Percentiles rank a stretch among this genome's conserved stretches.
Evolutionary conservation across 64 coral and sea anemone genomes (phyloP).

Genomic region (Pocillopora damicornis): DNA sequence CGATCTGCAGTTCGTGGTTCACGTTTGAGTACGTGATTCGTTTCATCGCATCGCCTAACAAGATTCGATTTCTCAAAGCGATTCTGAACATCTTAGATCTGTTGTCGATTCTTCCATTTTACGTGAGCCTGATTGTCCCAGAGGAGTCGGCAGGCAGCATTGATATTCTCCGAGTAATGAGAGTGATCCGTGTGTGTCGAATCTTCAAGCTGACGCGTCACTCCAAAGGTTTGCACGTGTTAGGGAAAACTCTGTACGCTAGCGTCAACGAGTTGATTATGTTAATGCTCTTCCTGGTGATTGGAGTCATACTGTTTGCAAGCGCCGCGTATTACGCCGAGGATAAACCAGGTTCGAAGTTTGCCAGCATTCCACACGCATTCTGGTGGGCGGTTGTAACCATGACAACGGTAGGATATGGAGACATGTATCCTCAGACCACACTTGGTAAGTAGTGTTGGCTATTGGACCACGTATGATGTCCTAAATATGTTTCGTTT

Average conservation of each 20-base stretch:
- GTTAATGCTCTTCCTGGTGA: conserved; percentile 83
- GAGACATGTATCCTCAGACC: conserved; percentile 65
- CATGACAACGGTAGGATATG: conserved; percentile 93
- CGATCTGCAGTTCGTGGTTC: conserved; percentile 81
- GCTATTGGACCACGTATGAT: background rate
- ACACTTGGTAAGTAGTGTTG: conserved; percentile 41
- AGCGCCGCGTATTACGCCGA: conserved; percentile 91
- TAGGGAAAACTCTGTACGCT: conserved; percentile 76
- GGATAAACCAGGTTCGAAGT: conserved; percentile 3
- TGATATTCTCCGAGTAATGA: conserved; percentile 75
- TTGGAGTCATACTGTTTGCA: conserved; percentile 84
- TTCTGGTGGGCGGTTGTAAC: conserved; percentile 98
- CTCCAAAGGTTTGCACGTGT: conserved; percentile 81
- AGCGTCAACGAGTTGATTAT: conserved; percentile 87
- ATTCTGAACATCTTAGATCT: conserved; percentile 85
- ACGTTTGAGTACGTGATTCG: conserved; percentile 78
- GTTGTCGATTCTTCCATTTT: conserved; percentile 82
- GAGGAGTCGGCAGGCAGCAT: conserved; percentile 46
- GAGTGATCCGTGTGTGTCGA: conserved; percentile 77
- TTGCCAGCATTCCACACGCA: conserved; percentile 69
- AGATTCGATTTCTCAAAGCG: conserved; percentile 73
- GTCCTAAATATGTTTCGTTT: background rate
- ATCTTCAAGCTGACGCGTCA: conserved; percentile 89
- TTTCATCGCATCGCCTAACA: conserved; percentile 67
- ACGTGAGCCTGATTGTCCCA: conserved; percentile 46